Evolutionary conservation across 2,113 vertebrate species (phyloP).

Genomic region (Antechinus flavipes): DNA sequence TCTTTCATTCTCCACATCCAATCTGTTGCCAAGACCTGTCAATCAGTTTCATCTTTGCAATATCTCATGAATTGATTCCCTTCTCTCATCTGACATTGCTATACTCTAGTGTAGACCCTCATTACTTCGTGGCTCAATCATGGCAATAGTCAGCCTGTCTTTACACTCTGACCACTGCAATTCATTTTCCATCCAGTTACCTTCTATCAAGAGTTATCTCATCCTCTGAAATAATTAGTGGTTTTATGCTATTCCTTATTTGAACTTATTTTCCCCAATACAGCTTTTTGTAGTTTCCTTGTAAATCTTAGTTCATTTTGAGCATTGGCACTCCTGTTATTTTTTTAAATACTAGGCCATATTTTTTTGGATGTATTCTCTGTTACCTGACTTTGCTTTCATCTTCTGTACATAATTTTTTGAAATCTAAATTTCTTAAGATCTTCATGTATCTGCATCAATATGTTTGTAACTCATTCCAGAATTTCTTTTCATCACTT

Average conservation of each 20-base stretch:
- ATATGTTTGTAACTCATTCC: not conserved
- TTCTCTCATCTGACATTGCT: not conserved
- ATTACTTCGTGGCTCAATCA: not conserved
- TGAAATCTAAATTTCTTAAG: not conserved
- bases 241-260: not conserved
- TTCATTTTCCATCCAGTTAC: not conserved
- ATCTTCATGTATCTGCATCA: not conserved
- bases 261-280: not conserved
- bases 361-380: not conserved
- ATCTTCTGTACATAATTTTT: not conserved
- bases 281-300: not conserved
- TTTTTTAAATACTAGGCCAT: not conserved
- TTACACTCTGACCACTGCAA: not conserved
- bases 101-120: not conserved
- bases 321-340: not conserved
- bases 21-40: not conserved
- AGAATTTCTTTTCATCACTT: not conserved
- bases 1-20: not conserved
- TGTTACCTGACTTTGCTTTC: not conserved
- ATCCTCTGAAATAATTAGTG: not conserved
- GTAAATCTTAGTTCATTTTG: not conserved
- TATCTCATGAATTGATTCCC: not conserved
- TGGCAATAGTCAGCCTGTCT: not conserved
- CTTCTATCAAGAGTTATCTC: not conserved
- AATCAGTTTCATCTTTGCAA: not conserved